Evolutionary conservation across 2,888 invertebrate species (phyloP).

Genomic region (Eupithecia exiguata): DNA sequence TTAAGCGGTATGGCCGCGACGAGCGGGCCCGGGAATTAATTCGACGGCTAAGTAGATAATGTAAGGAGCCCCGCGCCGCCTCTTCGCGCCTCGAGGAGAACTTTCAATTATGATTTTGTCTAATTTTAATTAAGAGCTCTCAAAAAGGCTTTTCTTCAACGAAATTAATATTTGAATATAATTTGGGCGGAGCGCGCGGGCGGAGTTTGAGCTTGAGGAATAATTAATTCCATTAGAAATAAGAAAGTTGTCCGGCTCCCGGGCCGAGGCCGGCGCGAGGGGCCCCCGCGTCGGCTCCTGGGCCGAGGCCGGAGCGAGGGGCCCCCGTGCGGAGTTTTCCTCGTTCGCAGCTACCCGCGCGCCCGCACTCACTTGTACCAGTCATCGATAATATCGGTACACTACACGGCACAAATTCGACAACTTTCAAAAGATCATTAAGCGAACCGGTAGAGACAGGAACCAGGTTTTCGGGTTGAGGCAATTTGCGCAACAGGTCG

Average conservation of each 20-base stretch:
- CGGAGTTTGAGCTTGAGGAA: constrained; percentile 82
- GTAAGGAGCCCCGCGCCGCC: constrained; percentile 73
- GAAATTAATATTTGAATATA: constrained; percentile 85
- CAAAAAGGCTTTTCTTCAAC: constrained; percentile 82
- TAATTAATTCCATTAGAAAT: constrained; percentile 81
- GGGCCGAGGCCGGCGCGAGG: constrained; percentile 39
- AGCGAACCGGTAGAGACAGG: constrained; percentile 36
- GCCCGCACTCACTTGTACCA: constrained; percentile 45
- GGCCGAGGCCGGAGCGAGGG: constrained; percentile 35
- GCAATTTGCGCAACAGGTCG: constrained; percentile 83
- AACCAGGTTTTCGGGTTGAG: constrained; percentile 48
- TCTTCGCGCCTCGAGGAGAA: constrained; percentile 83
- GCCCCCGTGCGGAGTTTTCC: constrained; percentile 29
- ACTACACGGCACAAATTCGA: neutral
- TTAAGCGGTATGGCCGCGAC: constrained; percentile 68
- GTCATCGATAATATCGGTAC: constrained; percentile 11
- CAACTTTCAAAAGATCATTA: constrained; percentile 32
- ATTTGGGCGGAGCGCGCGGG: constrained; percentile 82
- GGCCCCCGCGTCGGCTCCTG: constrained; percentile 51
- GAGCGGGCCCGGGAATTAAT: constrained; percentile 74
- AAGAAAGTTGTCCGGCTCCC: constrained; percentile 72
- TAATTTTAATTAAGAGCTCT: constrained; percentile 84
- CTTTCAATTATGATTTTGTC: constrained; percentile 84
- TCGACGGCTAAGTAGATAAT: constrained; percentile 81
- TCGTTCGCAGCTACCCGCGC: constrained; percentile 24